A percentile compares a stretch with the other conserved stretches of the same genome.
Conservation (phyloP, 2,113 vertebrate genomes). For the Herpetotheres cachinnans region DNA sequence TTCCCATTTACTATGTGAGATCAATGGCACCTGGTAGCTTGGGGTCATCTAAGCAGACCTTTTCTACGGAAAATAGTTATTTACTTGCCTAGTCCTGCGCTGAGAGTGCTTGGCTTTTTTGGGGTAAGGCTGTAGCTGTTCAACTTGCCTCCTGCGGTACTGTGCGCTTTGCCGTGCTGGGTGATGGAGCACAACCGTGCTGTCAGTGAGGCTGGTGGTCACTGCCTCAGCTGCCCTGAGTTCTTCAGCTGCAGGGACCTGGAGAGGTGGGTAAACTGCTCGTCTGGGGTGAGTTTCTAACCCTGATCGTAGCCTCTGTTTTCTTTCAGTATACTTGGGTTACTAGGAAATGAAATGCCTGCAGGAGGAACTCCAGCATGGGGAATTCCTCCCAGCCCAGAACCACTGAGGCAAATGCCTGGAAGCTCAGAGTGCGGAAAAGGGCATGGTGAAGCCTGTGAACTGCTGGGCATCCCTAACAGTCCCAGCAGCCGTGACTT, state of each 20-base stretch:
- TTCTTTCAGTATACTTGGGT: not conserved
- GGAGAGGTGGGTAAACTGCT: not conserved
- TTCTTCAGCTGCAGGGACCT: not conserved
- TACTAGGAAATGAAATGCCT: not conserved
- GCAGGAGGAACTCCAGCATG: not conserved
- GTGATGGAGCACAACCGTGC: not conserved
- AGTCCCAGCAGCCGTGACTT: not conserved
- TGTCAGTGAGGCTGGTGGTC: not conserved
- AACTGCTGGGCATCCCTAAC: no score
- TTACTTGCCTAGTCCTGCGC: not conserved
- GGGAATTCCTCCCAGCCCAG: not conserved
- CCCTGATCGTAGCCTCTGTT: not conserved
- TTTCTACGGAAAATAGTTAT: not conserved
- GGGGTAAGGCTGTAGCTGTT: not conserved
- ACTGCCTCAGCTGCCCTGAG: not conserved
- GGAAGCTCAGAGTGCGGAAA: not conserved
- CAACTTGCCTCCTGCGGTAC: not conserved
- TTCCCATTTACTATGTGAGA: not conserved
- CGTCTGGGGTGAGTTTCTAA: not conserved
- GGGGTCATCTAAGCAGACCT: not conserved
- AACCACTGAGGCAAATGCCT: not conserved
- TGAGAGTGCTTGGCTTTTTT: not conserved
- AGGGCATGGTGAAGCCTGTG: not conserved
- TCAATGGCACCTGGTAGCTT: not conserved
- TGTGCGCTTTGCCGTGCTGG: fast-evolving